Evolutionary conservation across 2,888 invertebrate genomes (phyloP).

Genomic region (Cataglyphis albicans): DNA sequence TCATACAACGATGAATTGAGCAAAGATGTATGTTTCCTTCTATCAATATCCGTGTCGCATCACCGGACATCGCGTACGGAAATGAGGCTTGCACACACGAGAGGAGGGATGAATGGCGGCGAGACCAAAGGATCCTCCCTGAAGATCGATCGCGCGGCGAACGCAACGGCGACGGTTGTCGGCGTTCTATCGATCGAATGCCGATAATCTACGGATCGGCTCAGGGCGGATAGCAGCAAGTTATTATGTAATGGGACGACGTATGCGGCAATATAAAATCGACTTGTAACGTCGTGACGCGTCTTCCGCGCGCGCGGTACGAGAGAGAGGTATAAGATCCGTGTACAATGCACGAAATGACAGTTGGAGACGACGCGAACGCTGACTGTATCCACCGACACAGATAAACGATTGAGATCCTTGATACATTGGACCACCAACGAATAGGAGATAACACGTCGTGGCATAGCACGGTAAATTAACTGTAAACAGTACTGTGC

Average conservation of each 20-base stretch:
- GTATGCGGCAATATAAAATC: constrained; percentile 72
- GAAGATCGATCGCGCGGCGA: constrained; percentile 51
- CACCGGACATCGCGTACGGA: constrained; percentile 53
- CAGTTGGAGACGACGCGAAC: constrained; percentile 70
- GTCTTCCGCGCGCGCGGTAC: constrained; percentile 46
- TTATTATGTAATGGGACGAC: constrained; percentile 77
- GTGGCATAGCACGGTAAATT: constrained; percentile 53
- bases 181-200: constrained; percentile 69
- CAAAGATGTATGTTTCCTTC: not conserved
- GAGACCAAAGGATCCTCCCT: constrained; percentile 67
- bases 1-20: not conserved
- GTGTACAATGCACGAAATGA: constrained; percentile 71
- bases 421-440: constrained; percentile 79
- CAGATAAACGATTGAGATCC: constrained; percentile 80
- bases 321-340: constrained; percentile 49
- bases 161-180: constrained; percentile 70
- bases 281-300: constrained; percentile 75
- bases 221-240: constrained; percentile 64
- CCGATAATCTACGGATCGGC: constrained; percentile 73
- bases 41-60: constrained; percentile 16
- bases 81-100: constrained; percentile 46
- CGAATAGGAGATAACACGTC: constrained; percentile 63
- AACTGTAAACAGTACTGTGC: constrained; percentile 47
- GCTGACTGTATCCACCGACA: constrained; percentile 67
- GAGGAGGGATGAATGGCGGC: constrained; percentile 63